phyloP scores from a whole-genome alignment of 1,140 invertebrate species.

The Drusus annulatus region DNA sequence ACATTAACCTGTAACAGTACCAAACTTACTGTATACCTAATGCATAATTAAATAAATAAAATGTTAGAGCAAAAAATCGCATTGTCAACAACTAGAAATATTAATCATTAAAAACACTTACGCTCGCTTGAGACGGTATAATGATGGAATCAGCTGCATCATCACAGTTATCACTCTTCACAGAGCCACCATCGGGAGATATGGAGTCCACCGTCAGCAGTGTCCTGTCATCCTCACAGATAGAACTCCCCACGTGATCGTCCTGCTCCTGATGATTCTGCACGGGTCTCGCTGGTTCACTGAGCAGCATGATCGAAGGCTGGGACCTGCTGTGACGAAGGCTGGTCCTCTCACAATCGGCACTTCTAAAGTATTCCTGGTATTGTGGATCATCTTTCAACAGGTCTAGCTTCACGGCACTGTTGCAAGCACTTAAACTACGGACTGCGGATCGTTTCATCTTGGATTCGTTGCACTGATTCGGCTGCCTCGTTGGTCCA shows the following conservation, averaged over 20 bases:
- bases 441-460: constrained; percentile 26
- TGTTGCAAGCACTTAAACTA: constrained; percentile 53
- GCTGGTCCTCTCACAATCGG: neutral
- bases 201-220: constrained; percentile 17
- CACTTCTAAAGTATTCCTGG: constrained; percentile 19
- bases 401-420: constrained; percentile 43
- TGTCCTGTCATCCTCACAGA: constrained; percentile 29
- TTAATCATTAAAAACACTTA: neutral
- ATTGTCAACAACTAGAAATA: too few species aligned
- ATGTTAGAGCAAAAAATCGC: too few species aligned
- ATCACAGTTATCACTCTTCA: constrained; percentile 30
- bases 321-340: constrained; percentile 55
- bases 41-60: too few species aligned
- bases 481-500: neutral
- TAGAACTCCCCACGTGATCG: constrained; percentile 15
- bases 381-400: constrained; percentile 38
- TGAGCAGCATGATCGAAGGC: constrained; percentile 51
- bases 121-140: constrained; percentile 9
- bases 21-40: too few species aligned
- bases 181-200: constrained; percentile 43
- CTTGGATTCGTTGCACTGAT: constrained; percentile 10
- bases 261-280: constrained; percentile 49
- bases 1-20: too few species aligned
- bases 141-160: constrained; percentile 16
- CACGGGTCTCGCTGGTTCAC: constrained; percentile 47